Evolutionary conservation across 2,113 vertebrate genomes (phyloP), one percentile per base, ranked within the genome.

Genomic region (Myotis yumanensis): DNA sequence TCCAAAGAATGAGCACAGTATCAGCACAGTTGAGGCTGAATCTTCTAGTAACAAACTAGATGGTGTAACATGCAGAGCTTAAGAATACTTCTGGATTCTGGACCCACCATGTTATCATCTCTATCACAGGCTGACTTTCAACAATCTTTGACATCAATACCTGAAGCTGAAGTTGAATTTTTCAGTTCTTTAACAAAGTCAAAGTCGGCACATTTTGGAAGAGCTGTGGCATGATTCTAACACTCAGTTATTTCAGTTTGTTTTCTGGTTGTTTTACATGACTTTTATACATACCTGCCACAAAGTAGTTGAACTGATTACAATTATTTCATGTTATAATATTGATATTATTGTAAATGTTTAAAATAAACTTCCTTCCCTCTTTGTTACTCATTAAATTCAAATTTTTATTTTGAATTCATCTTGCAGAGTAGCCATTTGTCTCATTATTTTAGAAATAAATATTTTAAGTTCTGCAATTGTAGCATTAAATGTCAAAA

Each of bases 381-480:
- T 54, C 17, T 82, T 43, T 59, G 64, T 68, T 30, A 11, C 28
- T 20, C 6, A 69, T 62, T 80, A 73, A 92, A 51, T 37, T 84
- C 5, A 75, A 68, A 32, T 30, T 81, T 85, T 80, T 35, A 80
- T 73, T 88, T 62, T 88, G 62, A 89, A 81, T 85, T 94, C 71
- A 81, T 68, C 40, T 11, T 66, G 52, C 18, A 73, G 20, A 25
- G 18, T 72, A 64, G 46, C 77, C 14, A 75, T 72, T 88, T 51
- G 2, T 89, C 46, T 84, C 15, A 85, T 85, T 46, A 87, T 82
- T 90, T 84, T 69, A 25, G 75, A 88, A 90, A 66, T 66, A 48
- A 52, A 3, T 46, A 11, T 92, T 81, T 32, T 3, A 76, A 81
- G 7, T 69, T 86, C 57, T 89, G 43, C 25, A 81, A 59, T 66